A percentile compares a stretch with the other conserved stretches of the same genome.
Conservation (phyloP, 2,113 vertebrate species). For the Thunnus maccoyii region DNA sequence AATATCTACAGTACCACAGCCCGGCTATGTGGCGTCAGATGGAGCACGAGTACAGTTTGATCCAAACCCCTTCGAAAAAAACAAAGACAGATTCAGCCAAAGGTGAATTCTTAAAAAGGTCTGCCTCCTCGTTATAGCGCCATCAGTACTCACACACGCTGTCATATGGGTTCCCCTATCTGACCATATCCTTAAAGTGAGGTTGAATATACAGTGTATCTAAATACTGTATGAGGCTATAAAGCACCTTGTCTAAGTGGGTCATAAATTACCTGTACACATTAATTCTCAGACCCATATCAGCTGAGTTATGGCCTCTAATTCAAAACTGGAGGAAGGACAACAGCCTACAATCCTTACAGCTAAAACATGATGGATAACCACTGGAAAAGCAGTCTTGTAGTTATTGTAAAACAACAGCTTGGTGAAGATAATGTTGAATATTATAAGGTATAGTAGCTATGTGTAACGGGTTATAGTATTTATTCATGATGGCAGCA, state of each 20-base stretch:
- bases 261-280: slow-evolving; percentile 64
- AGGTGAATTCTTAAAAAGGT: slow-evolving; percentile 35
- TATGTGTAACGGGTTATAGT: background rate
- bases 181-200: slow-evolving; percentile 33
- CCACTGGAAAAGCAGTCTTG: no score
- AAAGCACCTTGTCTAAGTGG: slow-evolving; percentile 62
- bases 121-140: slow-evolving; percentile 38
- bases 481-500: no score
- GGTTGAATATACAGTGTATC: slow-evolving; percentile 43
- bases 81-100: background rate
- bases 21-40: background rate
- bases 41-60: background rate
- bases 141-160: slow-evolving; percentile 51
- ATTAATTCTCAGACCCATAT: slow-evolving; percentile 38
- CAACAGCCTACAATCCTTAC: slow-evolving; percentile 6
- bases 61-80: background rate
- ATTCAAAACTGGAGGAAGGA: slow-evolving; percentile 27
- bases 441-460: background rate
- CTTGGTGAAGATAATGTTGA: background rate
- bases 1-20: no score
- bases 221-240: slow-evolving; percentile 73
- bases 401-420: background rate
- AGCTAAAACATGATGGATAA: slow-evolving; percentile 38
- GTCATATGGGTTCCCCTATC: slow-evolving; percentile 33
- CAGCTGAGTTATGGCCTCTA: slow-evolving; percentile 47